Base-by-base conservation (phyloP, 92 coral and sea anemone genomes). In the Nematostella vectensis region DNA sequence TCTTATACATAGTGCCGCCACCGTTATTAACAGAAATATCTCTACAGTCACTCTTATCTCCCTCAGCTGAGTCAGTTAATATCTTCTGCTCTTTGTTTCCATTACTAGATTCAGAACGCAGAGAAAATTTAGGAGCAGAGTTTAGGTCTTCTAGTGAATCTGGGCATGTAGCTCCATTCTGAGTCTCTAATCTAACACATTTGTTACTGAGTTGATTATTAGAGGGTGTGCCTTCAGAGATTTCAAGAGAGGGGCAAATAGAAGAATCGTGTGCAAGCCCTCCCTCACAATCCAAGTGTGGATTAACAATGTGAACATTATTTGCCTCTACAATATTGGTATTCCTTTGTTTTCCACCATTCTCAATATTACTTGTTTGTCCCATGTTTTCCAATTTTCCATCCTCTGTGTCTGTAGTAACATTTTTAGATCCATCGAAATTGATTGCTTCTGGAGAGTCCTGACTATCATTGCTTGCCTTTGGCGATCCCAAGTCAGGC, bases 1-100 rank as follows among this genome's bases (percentile, higher is more conserved):
- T 44, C 2, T 48, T 55, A 25, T 65, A 61, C 17, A 48, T 47
- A 11, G 49, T 25, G 22, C 50, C 58, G 15, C 44, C 49, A 19
- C 40, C 19, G 27, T 31, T 25, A 25, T 48, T 29, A 38, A 49
- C 39, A 2, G 48, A 29, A 22, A 45, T 27, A 40, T 48, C 37
- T 51, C 12, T 2, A 17, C 29, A 23, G 19, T 29, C 33, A 18
- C 42, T 12, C 45, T 25, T 58, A 45, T 22, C 50, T 9, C 30
- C 3, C 11, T 58, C 63, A 21, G 22, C 39, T 25, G 22, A 6
- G 1, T 11, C 8, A 12, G 15, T 33, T 3, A 45, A 43, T n/a
- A 16, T 26, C 9, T 26, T 13, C 6, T 42, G 24, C 43, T 53
- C 2, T 1, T 16, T 13, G 4, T 45, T 44, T 8, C 18, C 4